These are phyloP conservation scores for Dendrophyllia cribrosa DNA, from an alignment of 64 coral and sea anemone species.

Conservation along the genomic window DNA sequence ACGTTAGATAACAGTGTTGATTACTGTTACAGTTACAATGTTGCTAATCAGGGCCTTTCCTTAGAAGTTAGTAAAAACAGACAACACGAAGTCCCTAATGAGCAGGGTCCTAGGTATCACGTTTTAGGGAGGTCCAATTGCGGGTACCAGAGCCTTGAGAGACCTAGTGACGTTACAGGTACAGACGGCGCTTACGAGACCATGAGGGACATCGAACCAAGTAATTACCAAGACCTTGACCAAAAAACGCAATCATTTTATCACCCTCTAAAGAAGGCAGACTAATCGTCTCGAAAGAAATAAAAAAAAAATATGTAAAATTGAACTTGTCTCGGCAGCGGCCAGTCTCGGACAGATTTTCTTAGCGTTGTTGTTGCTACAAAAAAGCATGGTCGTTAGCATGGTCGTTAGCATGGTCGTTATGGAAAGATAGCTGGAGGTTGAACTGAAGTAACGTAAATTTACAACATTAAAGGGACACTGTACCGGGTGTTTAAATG, in stretches of 20 bases:
- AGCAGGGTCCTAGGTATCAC: not conserved
- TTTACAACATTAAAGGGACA: too few relatives aligned
- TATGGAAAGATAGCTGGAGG: too few relatives aligned
- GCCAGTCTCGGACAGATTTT: too few relatives aligned
- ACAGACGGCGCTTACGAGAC: not conserved
- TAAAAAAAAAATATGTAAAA: not conserved
- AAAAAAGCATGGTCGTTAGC: too few relatives aligned
- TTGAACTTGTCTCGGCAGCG: too few relatives aligned
- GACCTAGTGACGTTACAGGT: not conserved
- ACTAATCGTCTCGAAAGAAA: not conserved
- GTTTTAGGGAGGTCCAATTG: not conserved
- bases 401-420: too few relatives aligned
- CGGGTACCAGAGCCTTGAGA: not conserved
- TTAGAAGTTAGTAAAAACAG: not conserved
- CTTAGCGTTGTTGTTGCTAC: too few relatives aligned
- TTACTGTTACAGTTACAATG: conserved; percentile 6
- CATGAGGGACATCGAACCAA: not conserved
- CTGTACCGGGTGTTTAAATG: too few relatives aligned
- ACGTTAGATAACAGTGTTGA: not conserved
- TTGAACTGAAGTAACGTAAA: too few relatives aligned
- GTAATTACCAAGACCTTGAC: not conserved
- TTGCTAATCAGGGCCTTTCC: not conserved
- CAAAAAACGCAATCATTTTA: not conserved
- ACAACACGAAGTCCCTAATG: not conserved
- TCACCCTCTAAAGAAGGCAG: not conserved